Base-by-base conservation (phyloP, 2,888 invertebrate species). In the Sturmia bella region DNA sequence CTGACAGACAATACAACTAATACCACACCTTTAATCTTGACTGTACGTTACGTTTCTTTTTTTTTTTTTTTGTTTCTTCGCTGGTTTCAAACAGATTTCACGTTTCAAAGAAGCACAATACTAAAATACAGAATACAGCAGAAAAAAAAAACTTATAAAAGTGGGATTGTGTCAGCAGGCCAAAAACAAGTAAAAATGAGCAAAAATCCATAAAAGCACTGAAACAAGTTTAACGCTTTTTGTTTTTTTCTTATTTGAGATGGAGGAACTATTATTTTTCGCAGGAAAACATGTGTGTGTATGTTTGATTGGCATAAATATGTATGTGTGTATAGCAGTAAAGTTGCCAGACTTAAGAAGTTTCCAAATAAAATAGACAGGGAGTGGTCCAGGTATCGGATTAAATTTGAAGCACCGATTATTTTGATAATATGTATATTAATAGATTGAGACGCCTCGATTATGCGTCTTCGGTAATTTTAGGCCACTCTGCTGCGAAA, bases 91-190 rank as follows among this genome's bases (percentile, higher is more conserved):
- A 66, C 17, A 64, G 57, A 78, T 64, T 78, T 72, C 50, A 78
- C 32, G 70, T 78, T 78, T 72, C 57, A 41, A 57, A 78, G 54
- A 41, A 68, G 48, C 11, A 68, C 24, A 63, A 50, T 17, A 59
- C 27, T 21, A 52, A 39, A 43, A 45, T 19, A 59, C 41, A 19
- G 15, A 73, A 45, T 27, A 52, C 5, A 24, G 5, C 11, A 57
- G 3, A 24, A 43, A 43, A 39, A 11, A 54, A 21, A 24, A 57
- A 41, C 4, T n/a, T 27, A 52, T 68, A 74, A 79, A 83, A 76
- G 69, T 84, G 78, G 70, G 76, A 84, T 83, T 84, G 82, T 84
- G 84, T 84, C 84, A 84, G 84, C 84, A 80, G 82, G 78, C 72
- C 84, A 84, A 78, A 66, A 80, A 57, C 59, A 70, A 82, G 69